These are phyloP conservation scores for Petrocephalus schoutedeni DNA, from an alignment of 2,797 vertebrate species.

Conservation along the genomic window DNA sequence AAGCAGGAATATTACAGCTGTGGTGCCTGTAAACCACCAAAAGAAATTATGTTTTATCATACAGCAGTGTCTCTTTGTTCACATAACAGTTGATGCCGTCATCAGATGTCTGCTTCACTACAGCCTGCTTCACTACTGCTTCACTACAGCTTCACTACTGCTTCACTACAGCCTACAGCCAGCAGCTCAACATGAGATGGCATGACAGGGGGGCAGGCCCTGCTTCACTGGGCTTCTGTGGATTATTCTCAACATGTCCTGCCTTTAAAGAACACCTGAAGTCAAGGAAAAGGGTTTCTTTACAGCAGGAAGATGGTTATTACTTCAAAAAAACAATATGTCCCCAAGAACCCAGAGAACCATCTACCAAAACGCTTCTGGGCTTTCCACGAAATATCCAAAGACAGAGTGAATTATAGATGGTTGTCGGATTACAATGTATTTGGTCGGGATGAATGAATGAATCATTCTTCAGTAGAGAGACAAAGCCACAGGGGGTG, in stretches of 20 bases:
- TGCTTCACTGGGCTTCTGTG: not conserved
- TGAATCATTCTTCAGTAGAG: not conserved
- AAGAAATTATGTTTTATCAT: not conserved
- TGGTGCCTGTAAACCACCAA: not conserved
- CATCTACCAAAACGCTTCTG: not conserved
- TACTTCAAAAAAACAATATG: not conserved
- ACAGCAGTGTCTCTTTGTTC: not conserved
- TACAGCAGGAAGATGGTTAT: not conserved
- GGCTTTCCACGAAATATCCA: not conserved
- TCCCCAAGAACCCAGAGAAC: not conserved
- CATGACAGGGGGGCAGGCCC: not conserved
- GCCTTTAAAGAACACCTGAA: not conserved
- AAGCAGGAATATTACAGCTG: not conserved
- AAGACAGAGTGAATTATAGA: not conserved
- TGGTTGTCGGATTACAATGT: not conserved
- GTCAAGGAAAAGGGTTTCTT: not conserved
- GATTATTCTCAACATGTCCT: not conserved
- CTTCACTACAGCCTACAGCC: not conserved
- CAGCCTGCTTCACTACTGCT: not conserved
- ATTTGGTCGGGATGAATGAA: constrained; percentile 3
- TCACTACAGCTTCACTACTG: not conserved
- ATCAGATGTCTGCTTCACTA: not conserved
- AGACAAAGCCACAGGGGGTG: not conserved
- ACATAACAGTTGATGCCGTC: not conserved
- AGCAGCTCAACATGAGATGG: not conserved